A percentile compares a stretch with the other conserved stretches of the same genome.
Evolutionary conservation across 2,888 invertebrate genomes (phyloP).

Genomic region (Conomelus anceps): DNA sequence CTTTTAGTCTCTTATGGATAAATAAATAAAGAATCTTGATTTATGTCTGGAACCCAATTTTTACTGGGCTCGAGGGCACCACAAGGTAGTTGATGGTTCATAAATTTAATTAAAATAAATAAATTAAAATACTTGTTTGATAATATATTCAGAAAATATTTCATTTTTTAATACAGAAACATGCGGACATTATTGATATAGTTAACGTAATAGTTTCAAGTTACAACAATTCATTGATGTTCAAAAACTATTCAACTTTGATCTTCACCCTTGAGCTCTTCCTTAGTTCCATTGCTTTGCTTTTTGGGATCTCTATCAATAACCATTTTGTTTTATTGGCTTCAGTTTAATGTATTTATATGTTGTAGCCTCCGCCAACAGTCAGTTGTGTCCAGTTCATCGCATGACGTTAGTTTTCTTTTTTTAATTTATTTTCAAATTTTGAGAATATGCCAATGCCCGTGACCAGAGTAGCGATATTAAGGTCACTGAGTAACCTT

Average conservation of each 20-base stretch:
- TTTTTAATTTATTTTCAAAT: background rate
- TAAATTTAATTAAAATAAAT: too few species aligned
- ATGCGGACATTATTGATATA: too few species aligned
- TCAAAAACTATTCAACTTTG: background rate
- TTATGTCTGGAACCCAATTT: too few species aligned
- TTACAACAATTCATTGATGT: too few species aligned
- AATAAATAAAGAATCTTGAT: too few species aligned
- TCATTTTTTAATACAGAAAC: too few species aligned
- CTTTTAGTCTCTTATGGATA: too few species aligned
- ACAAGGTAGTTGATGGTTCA: too few species aligned
- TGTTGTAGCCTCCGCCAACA: background rate
- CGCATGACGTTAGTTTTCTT: background rate
- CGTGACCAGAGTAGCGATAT: background rate
- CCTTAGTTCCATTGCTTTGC: background rate
- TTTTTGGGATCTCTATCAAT: background rate
- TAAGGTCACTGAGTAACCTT: background rate
- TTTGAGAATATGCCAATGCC: background rate
- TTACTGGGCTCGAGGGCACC: too few species aligned
- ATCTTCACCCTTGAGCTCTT: background rate
- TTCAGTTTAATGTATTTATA: background rate
- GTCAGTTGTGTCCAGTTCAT: background rate
- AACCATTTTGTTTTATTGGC: background rate
- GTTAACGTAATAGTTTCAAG: too few species aligned
- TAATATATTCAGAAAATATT: too few species aligned
- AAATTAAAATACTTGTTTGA: too few species aligned